phyloP scores from a whole-genome alignment of 1,140 invertebrate genomes.

The Melitaea cinxia region DNA sequence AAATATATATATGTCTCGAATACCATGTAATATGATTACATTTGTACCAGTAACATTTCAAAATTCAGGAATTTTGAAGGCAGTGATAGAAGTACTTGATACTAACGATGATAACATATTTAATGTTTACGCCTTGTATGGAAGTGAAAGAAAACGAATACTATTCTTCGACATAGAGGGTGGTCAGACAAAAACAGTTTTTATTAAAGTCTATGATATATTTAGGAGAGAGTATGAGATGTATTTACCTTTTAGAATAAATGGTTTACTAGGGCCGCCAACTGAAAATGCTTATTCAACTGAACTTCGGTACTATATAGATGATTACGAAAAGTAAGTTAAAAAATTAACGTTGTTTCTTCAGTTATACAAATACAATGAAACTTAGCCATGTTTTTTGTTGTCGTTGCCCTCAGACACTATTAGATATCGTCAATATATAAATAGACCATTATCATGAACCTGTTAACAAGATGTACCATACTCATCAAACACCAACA shows the following conservation, averaged over 20 bases:
- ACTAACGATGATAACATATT: slow-evolving; percentile 68
- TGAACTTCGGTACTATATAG: slow-evolving; percentile 62
- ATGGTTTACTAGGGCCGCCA: slow-evolving; percentile 67
- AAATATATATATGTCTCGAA: slow-evolving; percentile 61
- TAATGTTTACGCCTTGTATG: slow-evolving; percentile 57
- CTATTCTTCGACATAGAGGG: slow-evolving; percentile 59
- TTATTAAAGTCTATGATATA: slow-evolving; percentile 64
- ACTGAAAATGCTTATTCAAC: slow-evolving; percentile 50
- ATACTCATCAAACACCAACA: slow-evolving; percentile 58
- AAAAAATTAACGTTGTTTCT: background rate
- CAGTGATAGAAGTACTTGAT: slow-evolving; percentile 57
- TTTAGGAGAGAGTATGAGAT: slow-evolving; percentile 72
- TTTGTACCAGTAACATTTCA: slow-evolving; percentile 69
- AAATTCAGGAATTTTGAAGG: slow-evolving; percentile 57
- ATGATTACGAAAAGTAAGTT: slow-evolving; percentile 63
- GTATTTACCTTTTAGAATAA: slow-evolving; percentile 73
- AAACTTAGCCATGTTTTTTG: no score
- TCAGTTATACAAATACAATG: no score
- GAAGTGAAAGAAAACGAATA: slow-evolving; percentile 63
- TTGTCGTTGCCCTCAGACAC: no score
- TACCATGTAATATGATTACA: slow-evolving; percentile 65
- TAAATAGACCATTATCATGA: no score
- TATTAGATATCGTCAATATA: no score
- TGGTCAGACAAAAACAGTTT: slow-evolving; percentile 65
- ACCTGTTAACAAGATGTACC: slow-evolving; percentile 50